Evolutionary conservation across 1,140 invertebrate species (phyloP).

Genomic region (Heliothis subflexa): DNA sequence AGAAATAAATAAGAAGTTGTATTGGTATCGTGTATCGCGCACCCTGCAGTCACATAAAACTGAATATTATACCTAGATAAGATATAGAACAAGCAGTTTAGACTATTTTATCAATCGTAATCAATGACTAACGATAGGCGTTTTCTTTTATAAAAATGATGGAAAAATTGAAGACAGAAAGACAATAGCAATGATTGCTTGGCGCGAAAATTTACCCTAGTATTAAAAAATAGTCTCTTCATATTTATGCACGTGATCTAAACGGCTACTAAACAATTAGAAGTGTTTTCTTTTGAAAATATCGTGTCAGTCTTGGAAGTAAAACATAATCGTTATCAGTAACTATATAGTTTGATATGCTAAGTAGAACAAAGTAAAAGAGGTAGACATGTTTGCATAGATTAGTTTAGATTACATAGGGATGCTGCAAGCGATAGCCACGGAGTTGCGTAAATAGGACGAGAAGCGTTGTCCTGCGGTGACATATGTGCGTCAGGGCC

Average conservation of each 20-base stretch:
- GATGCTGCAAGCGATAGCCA: constrained; percentile 58
- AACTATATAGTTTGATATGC: constrained; percentile 47
- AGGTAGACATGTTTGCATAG: constrained; percentile 55
- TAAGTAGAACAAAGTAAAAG: constrained; percentile 51
- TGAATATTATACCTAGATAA: constrained; percentile 12
- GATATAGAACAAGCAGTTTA: constrained; percentile 11
- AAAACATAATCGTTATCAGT: constrained; percentile 50
- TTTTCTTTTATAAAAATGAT: constrained; percentile 1
- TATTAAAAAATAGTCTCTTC: constrained; percentile 8
- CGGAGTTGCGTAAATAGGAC: constrained; percentile 65
- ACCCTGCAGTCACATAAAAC: neutral
- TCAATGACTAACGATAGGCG: neutral
- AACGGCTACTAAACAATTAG: too few species aligned
- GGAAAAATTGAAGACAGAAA: neutral
- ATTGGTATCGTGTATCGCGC: neutral
- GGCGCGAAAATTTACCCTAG: neutral
- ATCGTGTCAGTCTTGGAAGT: constrained; percentile 39
- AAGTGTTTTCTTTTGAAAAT: constrained; percentile 11
- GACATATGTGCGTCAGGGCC: constrained; percentile 44
- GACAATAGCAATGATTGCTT: neutral
- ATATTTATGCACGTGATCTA: too few species aligned
- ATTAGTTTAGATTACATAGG: constrained; percentile 59
- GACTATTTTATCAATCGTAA: constrained; percentile 29
- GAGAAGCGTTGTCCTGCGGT: constrained; percentile 49
- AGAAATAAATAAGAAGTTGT: constrained; percentile 15